phyloP scores from a whole-genome alignment of 35 echinoderm and acorn worm species.

The Ophioderma brevispina region DNA sequence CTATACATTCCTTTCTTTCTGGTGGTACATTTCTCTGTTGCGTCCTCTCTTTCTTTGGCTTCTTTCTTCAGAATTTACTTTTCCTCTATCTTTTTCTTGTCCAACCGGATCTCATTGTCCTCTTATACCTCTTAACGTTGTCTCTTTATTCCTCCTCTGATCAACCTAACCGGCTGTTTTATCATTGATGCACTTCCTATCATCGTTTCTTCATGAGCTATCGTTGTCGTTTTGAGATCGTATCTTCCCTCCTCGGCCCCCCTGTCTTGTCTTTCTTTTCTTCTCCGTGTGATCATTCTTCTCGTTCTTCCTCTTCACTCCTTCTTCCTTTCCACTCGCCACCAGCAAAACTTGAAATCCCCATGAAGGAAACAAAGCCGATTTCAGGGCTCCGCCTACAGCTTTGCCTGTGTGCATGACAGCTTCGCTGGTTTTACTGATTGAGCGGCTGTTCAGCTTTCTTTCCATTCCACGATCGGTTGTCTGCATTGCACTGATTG shows the following conservation, averaged over 20 bases:
- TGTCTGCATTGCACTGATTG: constrained; percentile 88
- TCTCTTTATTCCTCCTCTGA: too few relatives aligned
- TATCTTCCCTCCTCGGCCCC: too few relatives aligned
- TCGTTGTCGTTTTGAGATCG: too few relatives aligned
- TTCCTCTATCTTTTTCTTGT: not conserved
- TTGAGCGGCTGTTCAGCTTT: constrained; percentile 84
- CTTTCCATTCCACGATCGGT: constrained; percentile 93
- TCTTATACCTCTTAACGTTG: too few relatives aligned
- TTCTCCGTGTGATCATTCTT: not conserved
- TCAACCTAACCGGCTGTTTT: too few relatives aligned
- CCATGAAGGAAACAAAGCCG: constrained; percentile 89
- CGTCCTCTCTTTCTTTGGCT: too few relatives aligned
- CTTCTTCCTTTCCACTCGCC: constrained; percentile 41
- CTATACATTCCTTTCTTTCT: too few relatives aligned
- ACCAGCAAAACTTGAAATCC: constrained; percentile 76
- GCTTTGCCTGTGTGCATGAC: constrained; percentile 80
- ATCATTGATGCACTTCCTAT: too few relatives aligned
- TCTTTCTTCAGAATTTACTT: not conserved
- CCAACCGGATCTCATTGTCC: too few relatives aligned
- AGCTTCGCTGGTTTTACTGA: constrained; percentile 77
- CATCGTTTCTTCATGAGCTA: too few relatives aligned
- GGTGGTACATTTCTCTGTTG: too few relatives aligned
- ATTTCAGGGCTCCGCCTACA: constrained; percentile 79
- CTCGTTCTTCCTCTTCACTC: not conserved
- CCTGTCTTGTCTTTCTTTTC: not conserved